These are phyloP conservation scores for Acromyrmex heyeri DNA, from an alignment of 1,140 invertebrate species.

Conservation along the genomic window DNA sequence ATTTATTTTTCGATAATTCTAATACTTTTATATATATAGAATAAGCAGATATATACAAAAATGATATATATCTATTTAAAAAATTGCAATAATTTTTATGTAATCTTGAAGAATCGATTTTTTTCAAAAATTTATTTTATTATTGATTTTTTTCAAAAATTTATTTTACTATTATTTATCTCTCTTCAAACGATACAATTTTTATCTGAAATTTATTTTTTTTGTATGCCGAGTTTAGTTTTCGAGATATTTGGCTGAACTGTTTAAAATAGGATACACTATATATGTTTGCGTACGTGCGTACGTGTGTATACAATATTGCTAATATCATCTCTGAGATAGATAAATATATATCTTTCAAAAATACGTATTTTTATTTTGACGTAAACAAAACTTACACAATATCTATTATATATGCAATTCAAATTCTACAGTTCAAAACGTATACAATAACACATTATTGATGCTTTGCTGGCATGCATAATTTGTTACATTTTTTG, in stretches of 20 bases:
- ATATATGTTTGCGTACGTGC: neutral
- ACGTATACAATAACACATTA: slow-evolving; percentile 43
- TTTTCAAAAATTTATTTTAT: neutral
- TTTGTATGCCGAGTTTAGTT: neutral
- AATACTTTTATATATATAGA: too few relatives aligned
- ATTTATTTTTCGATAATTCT: too few relatives aligned
- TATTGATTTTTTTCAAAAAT: neutral
- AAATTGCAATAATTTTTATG: neutral
- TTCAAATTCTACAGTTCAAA: neutral
- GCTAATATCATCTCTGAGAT: neutral
- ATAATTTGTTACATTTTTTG: slow-evolving; percentile 6
- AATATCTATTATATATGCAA: neutral
- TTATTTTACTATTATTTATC: neutral
- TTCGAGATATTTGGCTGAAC: neutral
- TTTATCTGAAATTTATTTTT: neutral
- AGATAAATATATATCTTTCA: neutral
- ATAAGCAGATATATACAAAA: too few relatives aligned
- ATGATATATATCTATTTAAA: neutral
- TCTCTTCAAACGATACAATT: neutral
- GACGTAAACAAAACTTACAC: neutral
- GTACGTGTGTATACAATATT: neutral
- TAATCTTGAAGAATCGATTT: neutral
- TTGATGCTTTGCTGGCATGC: slow-evolving; percentile 60
- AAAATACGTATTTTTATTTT: neutral
- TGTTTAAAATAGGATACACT: neutral